Evolutionary conservation across 2,888 invertebrate genomes (phyloP), one percentile per base, ranked within the genome.

Genomic region (Chorisops tibialis): DNA sequence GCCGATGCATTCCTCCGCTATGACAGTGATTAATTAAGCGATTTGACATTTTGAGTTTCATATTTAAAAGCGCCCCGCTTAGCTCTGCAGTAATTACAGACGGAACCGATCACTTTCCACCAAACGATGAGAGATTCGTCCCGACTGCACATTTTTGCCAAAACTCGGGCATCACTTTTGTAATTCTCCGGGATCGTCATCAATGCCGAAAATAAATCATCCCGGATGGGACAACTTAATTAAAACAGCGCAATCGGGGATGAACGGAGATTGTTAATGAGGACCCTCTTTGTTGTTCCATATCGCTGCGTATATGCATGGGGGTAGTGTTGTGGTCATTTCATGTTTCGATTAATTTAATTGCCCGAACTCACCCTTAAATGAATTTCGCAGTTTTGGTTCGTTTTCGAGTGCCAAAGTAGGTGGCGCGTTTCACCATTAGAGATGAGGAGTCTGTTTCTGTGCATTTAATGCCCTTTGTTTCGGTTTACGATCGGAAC

Each of bases 21-120:
- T 30, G 64, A 64, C 64, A 62, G n/a, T 62, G 64, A 64, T 64
- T 64, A 64, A 64, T 64, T 64, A 51, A 47, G 37, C 48, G 49
- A 43, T 54, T 61, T 52, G 45, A 56, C 48, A 30, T 37, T 47
- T 52, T 47, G 19, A 19, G 47, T 49, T 54, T 41, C 22, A 54
- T 54, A 54, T 54, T 54, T 24, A 43, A 43, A 56, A 19, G 43
- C n/a, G n/a, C n/a, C n/a, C 30, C 21, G 52, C 39, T 52, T n/a
- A 52, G 12, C 19, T 22, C 41, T 12, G 22, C 7, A 30, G 18
- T 35, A 50, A 50, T 50, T 35, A 50, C 14, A 35, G 7, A n/a
- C 11, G 35, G 14, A 50, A n/a, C 3, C 14, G 50, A 30, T 6
- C 14, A 14, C 50, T 50, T 35, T 11, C 14, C 22, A 24, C 11